Base-by-base conservation (phyloP, 2,113 vertebrate genomes). In the Nymphicus hollandicus region DNA sequence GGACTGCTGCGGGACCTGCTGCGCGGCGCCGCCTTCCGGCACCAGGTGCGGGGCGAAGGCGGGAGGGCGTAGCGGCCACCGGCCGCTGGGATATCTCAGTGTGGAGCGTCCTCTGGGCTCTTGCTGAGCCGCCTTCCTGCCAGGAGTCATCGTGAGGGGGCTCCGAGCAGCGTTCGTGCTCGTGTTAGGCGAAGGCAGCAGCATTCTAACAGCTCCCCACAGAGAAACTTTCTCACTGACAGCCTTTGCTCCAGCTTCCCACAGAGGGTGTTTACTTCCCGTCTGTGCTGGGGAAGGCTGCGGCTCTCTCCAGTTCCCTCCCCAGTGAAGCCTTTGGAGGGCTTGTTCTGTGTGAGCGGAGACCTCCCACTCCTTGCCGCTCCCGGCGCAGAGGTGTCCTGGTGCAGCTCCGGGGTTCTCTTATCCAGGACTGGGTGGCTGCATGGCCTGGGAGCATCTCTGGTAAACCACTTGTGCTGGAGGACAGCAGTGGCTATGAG, bases 1-100 rank as follows among this genome's bases (percentile, higher is more conserved):
- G 97, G 25, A 70, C 97, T 99, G 97, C 97, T 99, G 41, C 98
- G 97, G 49, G 98, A 98, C 46, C 97, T 99, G 88, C 97, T 99
- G 73, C 96, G 97, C 35, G 97, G 97, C 20, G 98, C 98, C 47
- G 95, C 98, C 27, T 99, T 99, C 95, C 98, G 97, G 61, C 98
- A 98, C 94, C 98, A 99, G 99, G 99, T 99, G 97, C 17, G 98
- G 27, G 49, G 74, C 27, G 50, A n/a, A 23, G 16, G 16, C 14
- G 49, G 33, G 8, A 9, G 97, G 52, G 33, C 55, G 50, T 29
- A 22, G 24, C 28, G 77, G 58, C 22, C 25, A 39, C 47, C 35
- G 70, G 9, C 20, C 22, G 33, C 33, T 15, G 56, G 33, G 20
- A 1, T 58, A 6, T 6, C 56, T 58, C 33, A 15, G 2, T 24